These are phyloP conservation scores for Telmatherina bonti DNA, from an alignment of 2,797 vertebrate species.

Conservation along the genomic window DNA sequence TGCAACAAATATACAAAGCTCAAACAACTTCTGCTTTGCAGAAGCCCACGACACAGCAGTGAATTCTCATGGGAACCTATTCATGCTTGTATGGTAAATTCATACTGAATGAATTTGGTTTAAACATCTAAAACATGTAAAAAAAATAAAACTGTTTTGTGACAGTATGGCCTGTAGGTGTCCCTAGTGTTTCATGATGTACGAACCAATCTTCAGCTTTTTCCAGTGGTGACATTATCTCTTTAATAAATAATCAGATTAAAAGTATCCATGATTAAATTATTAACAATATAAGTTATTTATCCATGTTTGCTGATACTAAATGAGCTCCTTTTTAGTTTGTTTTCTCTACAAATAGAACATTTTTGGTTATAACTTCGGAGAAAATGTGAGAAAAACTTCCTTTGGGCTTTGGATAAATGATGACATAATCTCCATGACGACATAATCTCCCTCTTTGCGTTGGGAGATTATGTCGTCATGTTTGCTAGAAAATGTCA, in stretches of 20 bases:
- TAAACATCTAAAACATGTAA: constrained; percentile 13
- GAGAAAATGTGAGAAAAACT: not conserved
- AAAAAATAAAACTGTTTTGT: constrained; percentile 30
- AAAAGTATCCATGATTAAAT: constrained; percentile 4
- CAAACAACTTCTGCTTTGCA: constrained; percentile 42
- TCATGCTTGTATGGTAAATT: constrained; percentile 1
- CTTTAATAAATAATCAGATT: not conserved
- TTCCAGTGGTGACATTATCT: not conserved
- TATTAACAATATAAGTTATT: constrained; percentile 4
- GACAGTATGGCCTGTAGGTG: constrained; percentile 55
- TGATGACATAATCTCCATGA: no score
- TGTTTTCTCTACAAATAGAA: constrained; percentile 4
- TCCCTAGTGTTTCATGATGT: constrained; percentile 48
- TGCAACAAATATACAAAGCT: constrained; percentile 61
- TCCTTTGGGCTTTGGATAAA: constrained; percentile 10
- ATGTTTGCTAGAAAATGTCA: not conserved
- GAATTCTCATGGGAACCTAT: constrained; percentile 64
- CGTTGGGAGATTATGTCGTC: not conserved
- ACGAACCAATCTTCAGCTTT: not conserved
- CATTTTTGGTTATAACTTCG: constrained; percentile 20
- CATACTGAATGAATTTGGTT: constrained; percentile 12
- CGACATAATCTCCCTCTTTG: no score
- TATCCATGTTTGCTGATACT: not conserved
- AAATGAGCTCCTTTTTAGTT: not conserved
- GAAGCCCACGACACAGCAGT: constrained; percentile 57